Evolutionary conservation across 1,140 invertebrate genomes (phyloP).

Genomic region (Drosophila chauvacae): DNA sequence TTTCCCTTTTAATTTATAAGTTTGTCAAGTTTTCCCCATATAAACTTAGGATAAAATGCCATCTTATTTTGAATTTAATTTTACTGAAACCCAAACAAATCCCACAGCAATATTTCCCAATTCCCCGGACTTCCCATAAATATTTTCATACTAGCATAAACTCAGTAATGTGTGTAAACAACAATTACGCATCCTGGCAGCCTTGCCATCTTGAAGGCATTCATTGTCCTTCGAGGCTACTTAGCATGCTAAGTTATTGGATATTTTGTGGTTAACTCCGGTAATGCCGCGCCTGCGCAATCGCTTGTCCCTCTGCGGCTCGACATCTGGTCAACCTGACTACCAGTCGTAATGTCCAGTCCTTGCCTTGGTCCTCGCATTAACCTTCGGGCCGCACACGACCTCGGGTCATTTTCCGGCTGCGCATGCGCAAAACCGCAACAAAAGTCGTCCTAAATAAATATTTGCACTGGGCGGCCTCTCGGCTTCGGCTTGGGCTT

Average conservation of each 20-base stretch:
- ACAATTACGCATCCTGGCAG: neutral
- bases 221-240: conserved; percentile 32
- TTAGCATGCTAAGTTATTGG: conserved; percentile 32
- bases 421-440: conserved; percentile 71
- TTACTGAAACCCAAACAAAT: neutral
- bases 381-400: conserved; percentile 47
- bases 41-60: neutral
- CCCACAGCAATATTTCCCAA: neutral
- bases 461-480: conserved; percentile 57
- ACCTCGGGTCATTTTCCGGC: conserved; percentile 38
- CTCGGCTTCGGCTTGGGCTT: conserved; percentile 26
- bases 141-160: conserved; percentile 5
- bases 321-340: conserved; percentile 46
- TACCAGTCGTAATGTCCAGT: neutral
- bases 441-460: conserved; percentile 61
- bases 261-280: conserved; percentile 36
- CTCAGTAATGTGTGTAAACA: conserved; percentile 19
- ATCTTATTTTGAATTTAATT: neutral
- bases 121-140: neutral
- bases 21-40: neutral
- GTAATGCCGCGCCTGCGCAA: conserved; percentile 42
- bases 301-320: conserved; percentile 1
- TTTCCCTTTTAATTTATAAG: neutral
- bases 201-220: conserved; percentile 26
- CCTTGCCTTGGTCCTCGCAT: conserved; percentile 51